Evolutionary conservation across 2,113 vertebrate genomes (phyloP).

Genomic region (Pristiophorus japonicus): DNA sequence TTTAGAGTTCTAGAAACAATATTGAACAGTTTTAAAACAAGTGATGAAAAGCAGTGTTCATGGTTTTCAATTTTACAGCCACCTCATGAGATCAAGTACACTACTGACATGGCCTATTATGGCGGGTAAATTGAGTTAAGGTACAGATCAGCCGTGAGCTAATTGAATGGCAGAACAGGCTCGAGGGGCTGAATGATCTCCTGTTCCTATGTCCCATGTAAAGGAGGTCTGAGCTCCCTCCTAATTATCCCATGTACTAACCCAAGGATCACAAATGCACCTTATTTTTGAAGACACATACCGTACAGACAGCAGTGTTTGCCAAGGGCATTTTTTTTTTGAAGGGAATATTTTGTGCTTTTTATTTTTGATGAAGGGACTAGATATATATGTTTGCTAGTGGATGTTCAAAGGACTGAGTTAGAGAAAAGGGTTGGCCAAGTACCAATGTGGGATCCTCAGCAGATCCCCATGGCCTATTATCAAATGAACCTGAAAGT

Average conservation of each 20-base stretch:
- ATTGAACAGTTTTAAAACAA: too few relatives aligned
- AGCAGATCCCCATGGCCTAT: neutral
- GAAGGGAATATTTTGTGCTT: too few relatives aligned
- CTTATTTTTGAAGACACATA: neutral
- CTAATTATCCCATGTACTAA: neutral
- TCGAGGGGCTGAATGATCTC: neutral
- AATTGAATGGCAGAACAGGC: neutral
- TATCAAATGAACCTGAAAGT: neutral
- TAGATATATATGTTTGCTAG: neutral
- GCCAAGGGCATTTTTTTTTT: neutral
- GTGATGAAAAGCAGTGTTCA: too few relatives aligned
- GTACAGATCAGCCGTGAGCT: neutral
- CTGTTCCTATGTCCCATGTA: neutral
- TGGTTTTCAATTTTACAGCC: neutral
- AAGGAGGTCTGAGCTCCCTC: neutral
- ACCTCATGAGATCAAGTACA: neutral
- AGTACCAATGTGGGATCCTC: neutral
- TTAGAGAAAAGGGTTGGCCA: neutral
- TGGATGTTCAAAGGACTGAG: neutral
- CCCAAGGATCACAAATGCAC: neutral
- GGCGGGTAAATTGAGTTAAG: neutral
- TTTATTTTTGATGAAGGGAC: neutral
- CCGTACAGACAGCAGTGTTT: neutral
- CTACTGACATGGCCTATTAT: neutral
- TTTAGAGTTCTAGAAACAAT: neutral